A percentile compares a stretch with the other conserved stretches of the same genome.
Conservation (phyloP, 2,888 invertebrate genomes). For the Selenia dentaria region DNA sequence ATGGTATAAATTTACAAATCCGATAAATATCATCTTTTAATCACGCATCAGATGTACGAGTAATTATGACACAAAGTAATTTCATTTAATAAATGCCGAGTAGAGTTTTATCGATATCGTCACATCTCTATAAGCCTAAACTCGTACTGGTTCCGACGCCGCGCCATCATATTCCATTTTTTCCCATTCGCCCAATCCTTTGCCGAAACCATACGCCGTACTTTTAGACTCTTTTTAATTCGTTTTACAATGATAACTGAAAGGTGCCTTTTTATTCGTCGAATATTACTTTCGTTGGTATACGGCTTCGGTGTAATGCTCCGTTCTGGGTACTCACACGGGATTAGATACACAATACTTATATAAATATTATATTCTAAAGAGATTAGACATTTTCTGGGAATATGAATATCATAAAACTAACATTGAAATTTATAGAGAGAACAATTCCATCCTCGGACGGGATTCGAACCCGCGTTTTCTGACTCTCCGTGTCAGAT, state of each 20-base stretch:
- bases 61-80: no score
- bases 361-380: no score
- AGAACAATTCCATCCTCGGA: no score
- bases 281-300: conserved; percentile 59
- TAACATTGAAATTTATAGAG: no score
- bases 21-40: no score
- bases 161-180: conserved; percentile 64
- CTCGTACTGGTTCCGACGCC: conserved; percentile 36
- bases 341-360: conserved; percentile 23
- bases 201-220: conserved; percentile 74
- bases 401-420: no score
- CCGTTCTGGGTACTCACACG: conserved; percentile 26
- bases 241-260: conserved; percentile 77
- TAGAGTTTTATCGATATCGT: conserved; percentile 4
- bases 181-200: conserved; percentile 78
- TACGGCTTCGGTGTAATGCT: conserved; percentile 50
- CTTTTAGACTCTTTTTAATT: conserved; percentile 69
- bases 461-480: no score
- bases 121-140: conserved; percentile 46
- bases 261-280: conserved; percentile 53
- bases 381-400: no score
- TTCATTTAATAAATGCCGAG: no score
- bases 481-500: no score
- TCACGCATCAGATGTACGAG: no score
- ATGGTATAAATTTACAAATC: no score